phyloP scores from a whole-genome alignment of 64 coral and sea anemone species.

The Dendronephthya gigantea region DNA sequence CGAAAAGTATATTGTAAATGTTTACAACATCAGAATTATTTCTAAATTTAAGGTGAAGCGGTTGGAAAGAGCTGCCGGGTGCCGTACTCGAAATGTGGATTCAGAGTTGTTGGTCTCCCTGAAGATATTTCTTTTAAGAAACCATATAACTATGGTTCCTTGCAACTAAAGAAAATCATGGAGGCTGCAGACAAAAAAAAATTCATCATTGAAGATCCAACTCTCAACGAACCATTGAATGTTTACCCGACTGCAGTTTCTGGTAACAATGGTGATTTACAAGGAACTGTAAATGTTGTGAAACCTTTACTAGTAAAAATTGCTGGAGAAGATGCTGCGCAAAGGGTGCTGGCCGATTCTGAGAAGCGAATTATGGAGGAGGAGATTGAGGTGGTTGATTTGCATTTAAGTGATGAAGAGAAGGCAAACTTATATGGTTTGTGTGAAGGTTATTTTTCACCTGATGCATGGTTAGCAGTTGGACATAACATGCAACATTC shows the following conservation, averaged over 20 bases:
- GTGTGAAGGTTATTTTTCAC: background rate
- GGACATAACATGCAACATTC: conserved; percentile 17
- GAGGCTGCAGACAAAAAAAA: background rate
- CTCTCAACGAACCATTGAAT: background rate
- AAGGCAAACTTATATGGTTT: background rate
- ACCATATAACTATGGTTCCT: conserved; percentile 20
- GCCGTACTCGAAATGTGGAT: conserved; percentile 19
- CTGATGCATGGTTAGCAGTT: conserved; percentile 34
- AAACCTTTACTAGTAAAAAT: conserved; percentile 4
- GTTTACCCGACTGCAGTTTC: background rate
- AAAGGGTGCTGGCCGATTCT: background rate
- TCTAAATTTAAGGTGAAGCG: conserved; percentile 33
- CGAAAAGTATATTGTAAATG: no score
- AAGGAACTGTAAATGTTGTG: background rate
- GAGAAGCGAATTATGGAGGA: conserved; percentile 11
- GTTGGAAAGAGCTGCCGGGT: conserved; percentile 4
- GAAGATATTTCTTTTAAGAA: conserved; percentile 11
- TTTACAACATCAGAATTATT: no score
- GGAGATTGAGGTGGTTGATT: conserved; percentile 25
- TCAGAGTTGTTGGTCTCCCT: conserved; percentile 21
- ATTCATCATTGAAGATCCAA: background rate
- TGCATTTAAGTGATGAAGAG: background rate
- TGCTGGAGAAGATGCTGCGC: conserved; percentile 16
- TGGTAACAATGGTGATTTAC: no score
- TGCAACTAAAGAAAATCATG: conserved; percentile 24